These are phyloP conservation scores for Lytechinus pictus DNA, from an alignment of 35 echinoderm and acorn worm genomes.

Conservation along the genomic window DNA sequence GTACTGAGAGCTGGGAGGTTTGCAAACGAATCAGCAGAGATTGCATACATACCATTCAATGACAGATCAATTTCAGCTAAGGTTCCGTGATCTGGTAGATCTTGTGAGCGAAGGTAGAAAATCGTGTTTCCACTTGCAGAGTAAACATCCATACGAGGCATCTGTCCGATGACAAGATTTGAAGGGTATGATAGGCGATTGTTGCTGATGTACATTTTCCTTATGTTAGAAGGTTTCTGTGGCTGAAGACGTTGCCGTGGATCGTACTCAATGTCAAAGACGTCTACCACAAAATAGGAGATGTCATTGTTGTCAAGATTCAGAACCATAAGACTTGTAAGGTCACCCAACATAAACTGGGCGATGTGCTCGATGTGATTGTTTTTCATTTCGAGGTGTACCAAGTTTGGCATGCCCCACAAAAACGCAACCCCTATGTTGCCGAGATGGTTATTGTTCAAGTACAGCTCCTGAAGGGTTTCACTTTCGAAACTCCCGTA, in stretches of 20 bases:
- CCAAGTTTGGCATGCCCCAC: not conserved
- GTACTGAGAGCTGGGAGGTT: slow-evolving; percentile 10
- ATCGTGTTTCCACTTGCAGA: not conserved
- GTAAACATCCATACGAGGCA: not conserved
- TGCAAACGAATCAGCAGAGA: not conserved
- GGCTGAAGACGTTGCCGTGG: not conserved
- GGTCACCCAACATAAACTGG: not conserved
- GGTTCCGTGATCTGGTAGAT: not conserved
- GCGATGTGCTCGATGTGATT: not conserved
- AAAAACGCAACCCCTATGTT: not conserved
- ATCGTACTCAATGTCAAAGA: not conserved
- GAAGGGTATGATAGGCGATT: not conserved
- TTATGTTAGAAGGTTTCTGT: not conserved
- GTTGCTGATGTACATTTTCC: slow-evolving; percentile 22
- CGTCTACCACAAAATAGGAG: not conserved
- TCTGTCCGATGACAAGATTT: not conserved
- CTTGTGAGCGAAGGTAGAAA: not conserved
- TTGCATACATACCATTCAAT: not conserved
- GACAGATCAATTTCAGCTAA: slow-evolving; percentile 9
- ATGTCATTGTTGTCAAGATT: slow-evolving; percentile 32
- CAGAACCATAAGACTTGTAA: not conserved
- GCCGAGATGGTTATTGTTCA: slow-evolving; percentile 22
- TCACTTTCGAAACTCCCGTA: not conserved
- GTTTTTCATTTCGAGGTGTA: slow-evolving; percentile 27
- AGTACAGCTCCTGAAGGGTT: not conserved